Evolutionary conservation across 2,797 vertebrate genomes (phyloP).

Genomic region (Acropternis orthonyx): DNA sequence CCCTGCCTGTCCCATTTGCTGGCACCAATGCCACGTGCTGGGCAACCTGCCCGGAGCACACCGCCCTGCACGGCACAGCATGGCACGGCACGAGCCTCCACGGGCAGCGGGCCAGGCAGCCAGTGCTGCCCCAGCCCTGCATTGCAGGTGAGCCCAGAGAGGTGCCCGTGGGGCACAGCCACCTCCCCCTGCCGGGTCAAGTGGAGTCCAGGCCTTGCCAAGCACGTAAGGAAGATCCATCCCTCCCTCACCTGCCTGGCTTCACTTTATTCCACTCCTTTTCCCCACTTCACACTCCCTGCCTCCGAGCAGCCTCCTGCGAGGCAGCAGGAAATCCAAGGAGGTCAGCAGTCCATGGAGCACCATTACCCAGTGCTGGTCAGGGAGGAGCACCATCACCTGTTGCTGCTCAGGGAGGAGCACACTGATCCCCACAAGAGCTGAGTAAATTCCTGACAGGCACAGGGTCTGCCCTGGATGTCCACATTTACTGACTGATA

Average conservation of each 20-base stretch:
- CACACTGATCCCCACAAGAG: neutral
- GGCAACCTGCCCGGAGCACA: accelerated
- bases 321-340: neutral
- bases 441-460: neutral
- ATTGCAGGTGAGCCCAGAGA: neutral
- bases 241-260: neutral
- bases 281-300: accelerated
- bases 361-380: neutral
- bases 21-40: neutral
- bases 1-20: neutral
- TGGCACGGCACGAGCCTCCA: neutral
- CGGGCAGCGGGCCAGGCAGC: neutral
- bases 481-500: accelerated
- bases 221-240: neutral
- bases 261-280: neutral
- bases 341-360: neutral
- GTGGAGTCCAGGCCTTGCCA: neutral
- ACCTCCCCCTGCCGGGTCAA: neutral
- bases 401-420: accelerated
- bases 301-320: neutral
- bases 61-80: neutral
- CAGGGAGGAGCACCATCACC: accelerated
- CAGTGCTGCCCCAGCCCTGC: neutral
- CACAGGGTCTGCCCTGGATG: neutral
- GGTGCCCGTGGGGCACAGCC: neutral